A percentile compares a stretch with the other conserved stretches of the same genome.
phyloP scores from a whole-genome alignment of 2,797 vertebrate species.

The Clarias fuscus region DNA sequence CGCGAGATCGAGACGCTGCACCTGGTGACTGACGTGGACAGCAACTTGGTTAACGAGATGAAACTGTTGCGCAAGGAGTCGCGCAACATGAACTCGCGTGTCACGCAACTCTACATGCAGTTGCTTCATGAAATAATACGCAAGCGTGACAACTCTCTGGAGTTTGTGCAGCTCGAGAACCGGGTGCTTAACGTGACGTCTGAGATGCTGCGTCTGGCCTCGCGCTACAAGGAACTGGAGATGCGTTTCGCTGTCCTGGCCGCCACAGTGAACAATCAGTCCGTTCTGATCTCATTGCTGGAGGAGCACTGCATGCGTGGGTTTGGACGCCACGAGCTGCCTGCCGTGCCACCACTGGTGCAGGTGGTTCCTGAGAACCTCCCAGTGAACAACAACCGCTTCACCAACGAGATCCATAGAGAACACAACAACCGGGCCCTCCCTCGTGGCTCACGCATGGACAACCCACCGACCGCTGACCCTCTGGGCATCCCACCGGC shows the following conservation, averaged over 20 bases:
- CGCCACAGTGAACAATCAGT: slow-evolving; percentile 95
- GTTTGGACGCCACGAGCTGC: slow-evolving; percentile 81
- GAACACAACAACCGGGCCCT: slow-evolving; percentile 83
- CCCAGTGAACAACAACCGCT: slow-evolving; percentile 83
- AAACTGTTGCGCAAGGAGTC: slow-evolving; percentile 97
- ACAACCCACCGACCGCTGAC: slow-evolving; percentile 81
- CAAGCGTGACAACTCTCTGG: slow-evolving; percentile 95
- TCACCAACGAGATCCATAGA: slow-evolving; percentile 94
- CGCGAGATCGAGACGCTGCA: slow-evolving; percentile 93
- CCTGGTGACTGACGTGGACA: slow-evolving; percentile 93
- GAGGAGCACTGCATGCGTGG: slow-evolving; percentile 92
- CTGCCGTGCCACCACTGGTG: slow-evolving; percentile 88
- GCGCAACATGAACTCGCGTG: slow-evolving; percentile 98
- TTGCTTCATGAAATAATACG: slow-evolving; percentile 98
- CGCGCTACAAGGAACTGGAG: slow-evolving; percentile 92
- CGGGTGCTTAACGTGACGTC: slow-evolving; percentile 95
- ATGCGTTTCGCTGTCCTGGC: slow-evolving; percentile 84
- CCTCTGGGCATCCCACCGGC: slow-evolving; percentile 85
- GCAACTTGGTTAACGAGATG: slow-evolving; percentile 96
- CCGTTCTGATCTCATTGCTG: slow-evolving; percentile 83
- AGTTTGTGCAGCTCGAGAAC: slow-evolving; percentile 95
- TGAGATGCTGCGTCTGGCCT: slow-evolving; percentile 91
- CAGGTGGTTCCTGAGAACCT: slow-evolving; percentile 92
- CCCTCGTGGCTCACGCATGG: slow-evolving; percentile 79
- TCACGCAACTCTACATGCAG: slow-evolving; percentile 99